Evolutionary conservation across 2,113 vertebrate genomes (phyloP).

Genomic region (Sterna hirundo): DNA sequence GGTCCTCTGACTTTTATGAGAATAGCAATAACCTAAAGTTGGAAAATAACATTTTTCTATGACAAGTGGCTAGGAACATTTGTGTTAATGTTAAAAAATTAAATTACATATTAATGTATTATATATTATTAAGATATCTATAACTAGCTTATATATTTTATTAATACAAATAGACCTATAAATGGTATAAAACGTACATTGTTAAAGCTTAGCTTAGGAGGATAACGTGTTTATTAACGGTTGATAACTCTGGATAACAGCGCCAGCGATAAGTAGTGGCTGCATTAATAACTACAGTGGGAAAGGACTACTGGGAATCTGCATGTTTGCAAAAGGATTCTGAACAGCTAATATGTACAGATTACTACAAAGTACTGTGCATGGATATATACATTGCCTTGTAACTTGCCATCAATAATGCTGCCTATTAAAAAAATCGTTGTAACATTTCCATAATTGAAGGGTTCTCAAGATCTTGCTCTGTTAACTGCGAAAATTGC

Average conservation of each 20-base stretch:
- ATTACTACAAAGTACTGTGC: neutral
- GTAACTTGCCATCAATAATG: neutral
- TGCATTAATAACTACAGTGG: neutral
- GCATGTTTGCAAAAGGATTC: slow-evolving; percentile 11
- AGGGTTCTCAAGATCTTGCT: neutral
- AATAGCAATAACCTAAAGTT: neutral
- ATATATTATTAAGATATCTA: neutral
- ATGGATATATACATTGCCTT: neutral
- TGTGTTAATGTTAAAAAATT: neutral
- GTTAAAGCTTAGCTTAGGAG: neutral
- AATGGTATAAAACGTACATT: neutral
- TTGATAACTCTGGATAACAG: neutral
- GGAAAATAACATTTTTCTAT: neutral
- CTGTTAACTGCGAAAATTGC: slow-evolving; percentile 9
- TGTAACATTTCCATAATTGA: neutral
- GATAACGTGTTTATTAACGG: neutral
- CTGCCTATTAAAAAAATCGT: neutral
- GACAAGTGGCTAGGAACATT: neutral
- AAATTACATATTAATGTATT: neutral
- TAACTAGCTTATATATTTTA: neutral
- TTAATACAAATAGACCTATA: too few species aligned
- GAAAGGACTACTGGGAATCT: neutral
- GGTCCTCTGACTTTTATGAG: neutral
- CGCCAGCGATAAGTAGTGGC: neutral
- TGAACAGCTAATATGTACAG: neutral